Base-by-base conservation (phyloP, 92 coral and sea anemone genomes). In the Virgularia gustaviana region DNA sequence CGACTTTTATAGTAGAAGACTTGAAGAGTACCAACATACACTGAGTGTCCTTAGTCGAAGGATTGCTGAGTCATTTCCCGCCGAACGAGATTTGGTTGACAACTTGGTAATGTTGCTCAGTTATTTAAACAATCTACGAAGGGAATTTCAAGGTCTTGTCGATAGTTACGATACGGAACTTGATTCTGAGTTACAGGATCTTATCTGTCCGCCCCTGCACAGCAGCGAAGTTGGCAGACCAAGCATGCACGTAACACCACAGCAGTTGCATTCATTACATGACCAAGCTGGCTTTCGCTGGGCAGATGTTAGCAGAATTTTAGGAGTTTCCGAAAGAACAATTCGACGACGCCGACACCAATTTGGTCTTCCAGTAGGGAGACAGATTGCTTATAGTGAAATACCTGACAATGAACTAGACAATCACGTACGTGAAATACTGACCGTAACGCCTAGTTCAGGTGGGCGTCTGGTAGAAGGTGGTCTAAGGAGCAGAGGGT, bases 271-370 rank as follows among this genome's bases (percentile, higher is more conserved):
- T 13, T 18, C 32, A 2, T 33, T 75, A 16, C 79, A 75, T 45
- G 52, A 38, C 10, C 38, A 47, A 2, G 56, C 49, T 27, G 71
- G 79, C 34, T 59, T 59, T 60, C 79, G 60, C 0, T 65, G 57
- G 79, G 71, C 73, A 32, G 80, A 60, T 44, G 23, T 61, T 41
- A 51, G 42, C 13, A 75, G 72, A 75, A 60, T 61, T 61, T 57
- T 75, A 28, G 80, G 80, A 7, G 56, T 61, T 57, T 63, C 65
- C 24, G 63, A 52, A 23, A 0, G 73, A 63, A 76, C 52, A 16
- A 16, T 76, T 55, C 28, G 73, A 36, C 72, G 61, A 56, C 77
- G 52, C 9, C 52, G 65, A 22, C 67, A 52, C 55, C 49, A 72
- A 53, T 72, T 72, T 33, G 77, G 49, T 4, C 24, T 72, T 23